Evolutionary conservation across 1,140 invertebrate species (phyloP).

Genomic region (Bombyx mandarina): DNA sequence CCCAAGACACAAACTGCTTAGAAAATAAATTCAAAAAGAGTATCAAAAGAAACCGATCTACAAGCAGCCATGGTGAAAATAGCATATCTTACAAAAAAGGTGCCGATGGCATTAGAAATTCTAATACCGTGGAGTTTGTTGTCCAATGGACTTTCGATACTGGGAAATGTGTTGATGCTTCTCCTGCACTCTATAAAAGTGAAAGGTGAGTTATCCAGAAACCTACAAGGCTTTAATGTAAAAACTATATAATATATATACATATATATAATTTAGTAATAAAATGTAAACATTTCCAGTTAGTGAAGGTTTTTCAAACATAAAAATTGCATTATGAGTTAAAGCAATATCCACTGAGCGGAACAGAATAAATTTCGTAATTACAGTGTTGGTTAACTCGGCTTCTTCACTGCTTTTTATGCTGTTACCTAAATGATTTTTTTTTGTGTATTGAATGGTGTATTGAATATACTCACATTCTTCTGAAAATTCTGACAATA

Average conservation of each 20-base stretch:
- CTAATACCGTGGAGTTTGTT: constrained; percentile 31
- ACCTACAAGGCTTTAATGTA: constrained; percentile 5
- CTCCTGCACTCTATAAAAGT: constrained; percentile 72
- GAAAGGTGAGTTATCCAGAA: constrained; percentile 56
- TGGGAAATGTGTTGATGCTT: constrained; percentile 81
- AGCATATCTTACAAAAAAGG: constrained; percentile 18
- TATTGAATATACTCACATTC: too few species aligned
- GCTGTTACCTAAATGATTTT: too few species aligned
- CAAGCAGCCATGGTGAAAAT: constrained; percentile 16
- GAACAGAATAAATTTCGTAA: too few species aligned
- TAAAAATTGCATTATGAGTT: too few species aligned
- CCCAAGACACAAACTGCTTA: constrained; percentile 31
- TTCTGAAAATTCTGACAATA: too few species aligned
- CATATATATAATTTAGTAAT: neutral
- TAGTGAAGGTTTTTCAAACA: neutral
- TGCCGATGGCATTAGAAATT: neutral
- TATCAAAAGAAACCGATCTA: constrained; percentile 24
- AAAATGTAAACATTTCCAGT: neutral
- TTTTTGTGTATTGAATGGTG: too few species aligned
- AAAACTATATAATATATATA: neutral
- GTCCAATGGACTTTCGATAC: constrained; percentile 73
- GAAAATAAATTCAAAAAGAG: constrained; percentile 21
- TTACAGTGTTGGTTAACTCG: constrained; percentile 1
- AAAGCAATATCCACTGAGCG: too few species aligned
- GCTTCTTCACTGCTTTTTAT: neutral